These are phyloP conservation scores for Periophthalmus magnuspinnatus DNA, from an alignment of 2,797 vertebrate species.

Conservation along the genomic window DNA sequence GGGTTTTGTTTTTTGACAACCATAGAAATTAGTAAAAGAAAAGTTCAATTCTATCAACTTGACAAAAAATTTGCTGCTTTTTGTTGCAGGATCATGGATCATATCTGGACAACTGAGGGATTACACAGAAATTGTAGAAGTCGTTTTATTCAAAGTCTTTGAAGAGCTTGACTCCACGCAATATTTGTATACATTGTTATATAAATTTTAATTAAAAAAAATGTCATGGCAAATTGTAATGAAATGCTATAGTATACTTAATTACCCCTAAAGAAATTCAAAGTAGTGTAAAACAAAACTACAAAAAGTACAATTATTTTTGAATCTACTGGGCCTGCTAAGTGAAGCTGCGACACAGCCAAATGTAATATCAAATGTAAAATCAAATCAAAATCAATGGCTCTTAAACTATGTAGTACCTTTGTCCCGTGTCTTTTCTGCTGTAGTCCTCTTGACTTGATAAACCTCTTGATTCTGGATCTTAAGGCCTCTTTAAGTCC, in stretches of 20 bases:
- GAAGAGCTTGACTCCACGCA: no score
- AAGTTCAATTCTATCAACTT: no score
- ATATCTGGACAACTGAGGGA: no score
- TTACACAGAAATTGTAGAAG: no score
- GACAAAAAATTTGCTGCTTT: no score
- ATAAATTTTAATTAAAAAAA: not conserved
- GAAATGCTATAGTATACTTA: no score
- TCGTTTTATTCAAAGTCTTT: no score
- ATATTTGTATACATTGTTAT: no score
- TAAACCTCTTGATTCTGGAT: conserved; percentile 57
- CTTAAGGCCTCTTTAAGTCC: conserved; percentile 14
- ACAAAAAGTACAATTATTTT: not conserved
- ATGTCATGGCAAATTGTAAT: not conserved
- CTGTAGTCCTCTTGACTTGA: conserved; percentile 49
- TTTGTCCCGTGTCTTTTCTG: conserved; percentile 42
- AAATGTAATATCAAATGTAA: not conserved
- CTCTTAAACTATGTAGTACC: not conserved
- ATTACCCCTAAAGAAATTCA: not conserved
- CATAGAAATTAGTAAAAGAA: no score
- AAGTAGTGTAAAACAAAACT: not conserved
- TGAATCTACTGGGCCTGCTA: not conserved
- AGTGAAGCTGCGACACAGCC: not conserved
- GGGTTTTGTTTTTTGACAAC: no score
- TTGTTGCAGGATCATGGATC: no score
- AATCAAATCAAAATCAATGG: not conserved